Base-by-base conservation (phyloP, 2,888 invertebrate species). In the Cotesia congregata region DNA sequence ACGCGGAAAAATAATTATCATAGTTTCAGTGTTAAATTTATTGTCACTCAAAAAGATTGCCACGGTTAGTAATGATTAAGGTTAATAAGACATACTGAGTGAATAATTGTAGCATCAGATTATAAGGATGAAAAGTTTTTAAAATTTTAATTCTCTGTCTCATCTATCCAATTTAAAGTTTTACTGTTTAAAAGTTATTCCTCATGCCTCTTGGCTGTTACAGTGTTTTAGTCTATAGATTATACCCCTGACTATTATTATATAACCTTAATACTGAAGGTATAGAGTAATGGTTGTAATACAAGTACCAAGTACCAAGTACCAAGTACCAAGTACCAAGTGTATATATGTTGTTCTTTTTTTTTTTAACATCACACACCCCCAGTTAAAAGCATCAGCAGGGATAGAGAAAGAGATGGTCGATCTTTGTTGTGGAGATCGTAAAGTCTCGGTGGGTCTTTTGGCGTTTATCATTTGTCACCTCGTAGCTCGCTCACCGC, bases 401-500 rank as follows among this genome's bases (percentile, higher is more conserved):
- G 50, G 20, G 6, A 6, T 39, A 12, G 5, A 41, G 70, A 41
- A n/a, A 59, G n/a, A 71, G 17, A 72, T n/a, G 59, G 20, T n/a
- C 64, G 17, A 72, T 41, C 61, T 38, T 67, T 30, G 59, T 74
- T n/a, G 59, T 17, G 20, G 41, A 74, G 30, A 59, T 74, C 60
- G 67, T 67, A 50, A 67, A 59, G 67, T 69, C 77, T 61, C 69
- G 68, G 38, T 70, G 72, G 84, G 83, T 65, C 30, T 65, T 65
- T 20, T 65, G 65, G 65, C 84, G 84, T 85, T 85, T 83, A 87
- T 87, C 88, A 88, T 89, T 89, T 89, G 89, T 89, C 89, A 89
- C 87, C 85, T 30, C 3, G 30, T 30, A 84, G 85, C 68, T 69
- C 39, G 62, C 68, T 73, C 86, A 85, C 88, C 86, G 88, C 65